Evolutionary conservation across 2,888 invertebrate species (phyloP).

Genomic region (Callosobruchus maculatus): DNA sequence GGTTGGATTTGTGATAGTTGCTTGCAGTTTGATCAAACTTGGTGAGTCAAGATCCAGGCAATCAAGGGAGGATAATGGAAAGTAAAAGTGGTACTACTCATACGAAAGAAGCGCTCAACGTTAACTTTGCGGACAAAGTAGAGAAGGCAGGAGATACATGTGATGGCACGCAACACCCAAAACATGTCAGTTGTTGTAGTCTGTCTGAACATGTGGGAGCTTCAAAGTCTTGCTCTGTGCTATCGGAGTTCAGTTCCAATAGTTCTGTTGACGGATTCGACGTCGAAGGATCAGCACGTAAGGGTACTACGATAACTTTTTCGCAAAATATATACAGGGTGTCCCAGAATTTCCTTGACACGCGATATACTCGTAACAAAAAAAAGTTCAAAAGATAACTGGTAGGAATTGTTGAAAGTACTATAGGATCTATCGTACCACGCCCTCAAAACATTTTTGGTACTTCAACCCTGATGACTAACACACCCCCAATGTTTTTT

Average conservation of each 20-base stretch:
- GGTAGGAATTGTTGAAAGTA: too few relatives aligned
- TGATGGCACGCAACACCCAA: conserved; percentile 37
- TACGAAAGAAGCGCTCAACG: neutral
- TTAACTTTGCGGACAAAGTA: neutral
- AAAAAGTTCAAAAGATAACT: too few relatives aligned
- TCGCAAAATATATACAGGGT: neutral
- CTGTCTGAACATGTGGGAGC: conserved; percentile 18
- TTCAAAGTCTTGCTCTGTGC: conserved; percentile 18
- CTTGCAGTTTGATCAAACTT: neutral
- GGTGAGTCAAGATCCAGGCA: too few relatives aligned
- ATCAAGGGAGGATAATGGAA: neutral
- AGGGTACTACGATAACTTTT: conserved; percentile 6
- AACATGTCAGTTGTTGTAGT: conserved; percentile 18
- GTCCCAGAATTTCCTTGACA: neutral
- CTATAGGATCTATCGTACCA: too few relatives aligned
- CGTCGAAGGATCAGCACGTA: conserved; percentile 10
- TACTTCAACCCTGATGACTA: too few relatives aligned
- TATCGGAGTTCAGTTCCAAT: conserved; percentile 21
- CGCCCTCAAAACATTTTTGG: too few relatives aligned
- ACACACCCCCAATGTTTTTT: too few relatives aligned
- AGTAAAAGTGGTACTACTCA: neutral
- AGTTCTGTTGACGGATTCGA: conserved; percentile 29
- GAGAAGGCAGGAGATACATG: neutral
- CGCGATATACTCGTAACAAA: too few relatives aligned
- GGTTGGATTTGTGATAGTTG: neutral